Evolutionary conservation across 1,140 invertebrate genomes (phyloP).

Genomic region (Andricus grossulariae): DNA sequence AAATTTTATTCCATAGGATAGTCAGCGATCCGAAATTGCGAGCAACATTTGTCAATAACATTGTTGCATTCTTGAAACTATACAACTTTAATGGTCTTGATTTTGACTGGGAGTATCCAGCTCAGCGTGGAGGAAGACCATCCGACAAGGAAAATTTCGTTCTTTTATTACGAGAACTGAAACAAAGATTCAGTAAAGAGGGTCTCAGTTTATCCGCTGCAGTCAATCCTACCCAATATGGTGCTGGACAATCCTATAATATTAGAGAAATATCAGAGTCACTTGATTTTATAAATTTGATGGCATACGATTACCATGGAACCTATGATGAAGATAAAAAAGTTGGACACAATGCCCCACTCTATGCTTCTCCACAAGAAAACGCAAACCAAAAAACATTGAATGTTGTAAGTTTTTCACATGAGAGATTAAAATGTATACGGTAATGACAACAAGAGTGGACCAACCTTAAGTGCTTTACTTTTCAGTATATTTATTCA

Average conservation of each 20-base stretch:
- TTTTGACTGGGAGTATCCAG: constrained; percentile 74
- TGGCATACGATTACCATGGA: constrained; percentile 79
- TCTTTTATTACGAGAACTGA: constrained; percentile 77
- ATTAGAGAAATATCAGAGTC: constrained; percentile 76
- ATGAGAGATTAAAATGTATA: not conserved
- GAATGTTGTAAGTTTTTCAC: constrained; percentile 36
- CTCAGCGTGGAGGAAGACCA: constrained; percentile 52
- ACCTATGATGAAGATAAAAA: too few relatives aligned
- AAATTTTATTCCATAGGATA: constrained; percentile 35
- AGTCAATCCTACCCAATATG: constrained; percentile 75
- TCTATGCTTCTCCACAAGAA: constrained; percentile 66
- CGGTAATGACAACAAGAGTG: too few relatives aligned
- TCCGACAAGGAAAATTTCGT: constrained; percentile 76
- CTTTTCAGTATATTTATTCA: too few relatives aligned
- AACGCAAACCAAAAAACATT: not conserved
- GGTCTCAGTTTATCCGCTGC: too few relatives aligned
- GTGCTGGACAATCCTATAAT: constrained; percentile 79
- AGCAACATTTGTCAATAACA: constrained; percentile 60
- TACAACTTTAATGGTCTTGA: constrained; percentile 70
- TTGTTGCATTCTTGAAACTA: too few relatives aligned
- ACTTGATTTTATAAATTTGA: too few relatives aligned
- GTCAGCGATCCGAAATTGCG: constrained; percentile 48
- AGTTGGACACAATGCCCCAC: constrained; percentile 80
- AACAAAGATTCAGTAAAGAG: constrained; percentile 75
- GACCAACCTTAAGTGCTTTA: too few relatives aligned